A percentile compares a stretch with the other conserved stretches of the same genome.
These are phyloP conservation scores for Ceratothoa steindachneri DNA, from an alignment of 2,888 invertebrate genomes.

Conservation along the genomic window DNA sequence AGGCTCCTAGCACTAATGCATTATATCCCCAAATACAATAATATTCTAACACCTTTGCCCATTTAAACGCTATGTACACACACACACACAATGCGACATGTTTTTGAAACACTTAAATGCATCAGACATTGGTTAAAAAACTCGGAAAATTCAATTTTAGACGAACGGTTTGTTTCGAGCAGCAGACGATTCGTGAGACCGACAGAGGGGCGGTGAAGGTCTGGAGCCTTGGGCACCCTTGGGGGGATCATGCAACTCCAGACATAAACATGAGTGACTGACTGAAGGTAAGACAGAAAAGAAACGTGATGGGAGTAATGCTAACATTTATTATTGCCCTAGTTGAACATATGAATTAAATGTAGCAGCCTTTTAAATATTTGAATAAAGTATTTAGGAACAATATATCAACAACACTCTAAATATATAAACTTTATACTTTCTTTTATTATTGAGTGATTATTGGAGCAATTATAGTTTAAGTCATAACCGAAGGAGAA, in stretches of 20 bases:
- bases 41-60: too few relatives aligned
- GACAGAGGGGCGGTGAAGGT: background rate
- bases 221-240: background rate
- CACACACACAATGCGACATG: too few relatives aligned
- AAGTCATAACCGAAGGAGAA: background rate
- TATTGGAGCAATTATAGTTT: background rate
- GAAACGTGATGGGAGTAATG: background rate
- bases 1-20: too few relatives aligned
- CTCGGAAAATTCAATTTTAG: too few relatives aligned
- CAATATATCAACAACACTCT: background rate
- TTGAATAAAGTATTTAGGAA: background rate
- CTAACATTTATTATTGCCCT: conserved; percentile 15
- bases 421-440: conserved; percentile 8
- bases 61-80: too few relatives aligned
- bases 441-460: background rate
- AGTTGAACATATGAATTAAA: conserved; percentile 1
- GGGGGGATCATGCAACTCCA: background rate
- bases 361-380: background rate
- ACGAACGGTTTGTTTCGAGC: too few relatives aligned
- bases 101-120: too few relatives aligned
- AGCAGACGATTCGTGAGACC: too few relatives aligned
- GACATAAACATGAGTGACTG: too few relatives aligned
- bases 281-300: conserved; percentile 4
- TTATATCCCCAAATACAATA: too few relatives aligned
- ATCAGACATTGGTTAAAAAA: too few relatives aligned